Base-by-base conservation (phyloP, 2,797 vertebrate species). In the Holocentrus rufus region DNA sequence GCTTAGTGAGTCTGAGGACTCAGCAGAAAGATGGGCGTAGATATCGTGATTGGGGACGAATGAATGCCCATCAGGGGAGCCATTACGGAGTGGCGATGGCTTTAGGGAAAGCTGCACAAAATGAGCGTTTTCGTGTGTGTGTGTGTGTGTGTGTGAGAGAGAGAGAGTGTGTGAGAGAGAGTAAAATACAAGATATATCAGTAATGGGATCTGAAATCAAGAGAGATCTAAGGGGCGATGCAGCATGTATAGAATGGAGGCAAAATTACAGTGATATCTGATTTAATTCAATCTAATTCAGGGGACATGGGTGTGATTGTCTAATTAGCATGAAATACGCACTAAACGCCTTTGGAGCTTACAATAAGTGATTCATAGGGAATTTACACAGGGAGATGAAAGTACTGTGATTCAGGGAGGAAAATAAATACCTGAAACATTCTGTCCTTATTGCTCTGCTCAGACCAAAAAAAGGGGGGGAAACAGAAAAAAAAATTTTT, bases 371-470 rank as follows among this genome's bases (percentile, higher is more conserved):
- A 62, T 66, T 63, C 63, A 31, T n/a, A 46, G 10, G 58, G 69
- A 61, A 66, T 34, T 42, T 69, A 80, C 18, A 69, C 9, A n/a
- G 42, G 27, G 65, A 27, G 44, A 46, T 42, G 13, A 50, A 70
- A 67, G 1, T 27, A 30, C n/a, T 61, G 22, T 14, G 60, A 10
- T 58, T 71, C 34, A 81, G 66, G 66, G 73, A 60, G 65, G 11
- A 77, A 84, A 84, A 76, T 80, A 91, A 94, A 93, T 96, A 97
- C 96, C 95, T 97, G 95, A 79, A 82, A 88, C 95, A 96, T 96
- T 95, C 90, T 95, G 93, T 96, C 95, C 95, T 94, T 91, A 91
- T 94, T 93, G 91, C 81, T 95, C 95, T 96, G 95, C 86, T 89
- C 84, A 81, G 92, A 92, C 88, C 93, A 67, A 82, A 83, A 78